Percentiles rank a stretch among this genome's conserved stretches.
Conservation (phyloP, 2,888 invertebrate genomes). For the Colostygia pectinataria region DNA sequence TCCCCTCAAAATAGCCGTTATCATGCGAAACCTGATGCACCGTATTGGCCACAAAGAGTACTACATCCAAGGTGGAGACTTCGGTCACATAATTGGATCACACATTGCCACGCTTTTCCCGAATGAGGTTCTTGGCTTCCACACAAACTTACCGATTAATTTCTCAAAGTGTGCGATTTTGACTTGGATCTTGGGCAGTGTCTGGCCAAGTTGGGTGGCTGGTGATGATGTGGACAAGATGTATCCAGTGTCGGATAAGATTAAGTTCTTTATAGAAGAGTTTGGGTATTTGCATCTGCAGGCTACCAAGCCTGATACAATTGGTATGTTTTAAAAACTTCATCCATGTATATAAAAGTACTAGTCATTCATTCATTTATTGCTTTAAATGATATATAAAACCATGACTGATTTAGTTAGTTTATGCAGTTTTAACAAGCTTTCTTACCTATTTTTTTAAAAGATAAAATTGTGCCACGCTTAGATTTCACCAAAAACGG, state of each 20-base stretch:
- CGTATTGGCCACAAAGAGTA: conserved; percentile 85
- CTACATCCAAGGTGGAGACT: conserved; percentile 89
- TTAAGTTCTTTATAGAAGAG: conserved; percentile 69
- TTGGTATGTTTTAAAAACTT: conserved; percentile 84
- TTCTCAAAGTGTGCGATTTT: conserved; percentile 48
- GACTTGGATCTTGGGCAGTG: conserved; percentile 67
- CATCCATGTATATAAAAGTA: no score
- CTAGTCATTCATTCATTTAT: no score
- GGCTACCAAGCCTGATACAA: conserved; percentile 91
- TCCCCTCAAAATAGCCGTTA: conserved; percentile 79
- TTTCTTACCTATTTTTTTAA: no score
- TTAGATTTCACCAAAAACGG: no score
- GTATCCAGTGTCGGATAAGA: conserved; percentile 73
- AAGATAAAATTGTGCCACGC: no score
- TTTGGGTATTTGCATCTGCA: conserved; percentile 88
- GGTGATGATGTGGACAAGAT: conserved; percentile 69
- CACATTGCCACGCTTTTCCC: conserved; percentile 86
- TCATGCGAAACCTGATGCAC: conserved; percentile 88
- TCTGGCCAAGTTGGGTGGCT: conserved; percentile 77
- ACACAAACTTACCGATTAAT: conserved; percentile 85
- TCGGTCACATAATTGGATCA: conserved; percentile 86
- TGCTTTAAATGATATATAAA: no score
- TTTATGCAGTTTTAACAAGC: no score
- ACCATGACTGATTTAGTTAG: no score
- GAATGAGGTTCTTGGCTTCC: conserved; percentile 79